Conservation (phyloP, 2,797 vertebrate genomes). For the Protosalanx chinensis region DNA sequence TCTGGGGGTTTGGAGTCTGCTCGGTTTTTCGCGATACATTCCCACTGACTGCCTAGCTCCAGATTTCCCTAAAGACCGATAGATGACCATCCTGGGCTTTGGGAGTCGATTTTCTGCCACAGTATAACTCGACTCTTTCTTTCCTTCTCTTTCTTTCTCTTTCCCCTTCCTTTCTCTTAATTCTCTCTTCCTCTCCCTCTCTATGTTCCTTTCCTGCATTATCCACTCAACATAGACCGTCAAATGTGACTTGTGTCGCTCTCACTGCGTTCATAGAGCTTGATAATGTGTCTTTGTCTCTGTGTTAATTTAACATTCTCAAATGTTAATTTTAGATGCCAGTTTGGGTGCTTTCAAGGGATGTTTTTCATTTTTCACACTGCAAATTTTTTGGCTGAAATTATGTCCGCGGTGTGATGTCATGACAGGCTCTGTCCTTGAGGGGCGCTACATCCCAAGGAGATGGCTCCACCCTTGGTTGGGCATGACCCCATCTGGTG, state of each 20-base stretch:
- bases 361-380: slow-evolving; percentile 22
- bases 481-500: no score
- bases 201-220: neutral
- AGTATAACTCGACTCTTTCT: slow-evolving; percentile 2
- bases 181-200: neutral
- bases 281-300: slow-evolving; percentile 11
- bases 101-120: slow-evolving; percentile 3
- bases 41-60: slow-evolving; percentile 15
- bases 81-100: neutral
- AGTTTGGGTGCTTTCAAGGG: slow-evolving; percentile 42
- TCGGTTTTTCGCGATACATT: slow-evolving; percentile 11
- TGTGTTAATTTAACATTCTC: neutral
- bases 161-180: neutral
- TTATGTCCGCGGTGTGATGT: neutral
- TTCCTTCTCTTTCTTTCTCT: neutral
- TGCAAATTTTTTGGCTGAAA: neutral
- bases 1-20: slow-evolving; percentile 12
- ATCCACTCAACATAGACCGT: neutral
- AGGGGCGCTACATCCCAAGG: no score
- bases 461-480: no score
- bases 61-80: slow-evolving; percentile 6
- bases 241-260: slow-evolving; percentile 9
- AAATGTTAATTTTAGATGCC: slow-evolving; percentile 22
- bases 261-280: slow-evolving; percentile 12
- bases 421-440: no score